Evolutionary conservation across 1,140 invertebrate species (phyloP).

Genomic region (Papilio aristodemus): DNA sequence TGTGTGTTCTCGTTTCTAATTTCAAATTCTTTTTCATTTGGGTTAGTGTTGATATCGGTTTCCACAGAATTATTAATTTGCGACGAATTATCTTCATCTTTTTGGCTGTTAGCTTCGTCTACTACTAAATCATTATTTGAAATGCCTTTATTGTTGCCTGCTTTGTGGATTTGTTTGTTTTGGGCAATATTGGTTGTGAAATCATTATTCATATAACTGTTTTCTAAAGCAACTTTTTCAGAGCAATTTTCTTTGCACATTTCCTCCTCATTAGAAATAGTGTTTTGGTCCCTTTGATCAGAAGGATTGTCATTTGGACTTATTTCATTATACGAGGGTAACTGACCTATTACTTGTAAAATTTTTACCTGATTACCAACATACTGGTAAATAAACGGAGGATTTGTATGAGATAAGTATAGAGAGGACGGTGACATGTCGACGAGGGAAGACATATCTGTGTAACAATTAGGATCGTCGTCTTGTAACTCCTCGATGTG

Average conservation of each 20-base stretch:
- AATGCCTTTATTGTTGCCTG: not conserved
- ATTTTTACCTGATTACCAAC: conserved; percentile 72
- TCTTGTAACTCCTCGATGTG: conserved; percentile 78
- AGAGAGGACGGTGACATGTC: conserved; percentile 57
- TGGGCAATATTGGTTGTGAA: not conserved
- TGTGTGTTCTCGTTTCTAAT: conserved; percentile 36
- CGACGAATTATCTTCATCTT: not conserved
- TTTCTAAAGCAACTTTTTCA: not conserved
- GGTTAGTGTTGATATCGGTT: conserved; percentile 30
- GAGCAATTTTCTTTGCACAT: not conserved
- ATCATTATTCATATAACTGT: conserved; percentile 1
- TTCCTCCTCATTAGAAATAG: conserved; percentile 39
- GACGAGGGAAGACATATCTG: conserved; percentile 70
- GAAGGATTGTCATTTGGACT: conserved; percentile 45
- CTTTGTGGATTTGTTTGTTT: conserved; percentile 32
- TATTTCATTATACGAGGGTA: conserved; percentile 45
- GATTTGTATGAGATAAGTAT: conserved; percentile 68
- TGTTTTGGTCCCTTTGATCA: conserved; percentile 55
- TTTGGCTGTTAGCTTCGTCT: not conserved
- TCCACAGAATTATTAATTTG: conserved; percentile 26
- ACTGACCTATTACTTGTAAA: conserved; percentile 66
- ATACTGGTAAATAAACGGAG: conserved; percentile 76
- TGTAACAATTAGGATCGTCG: conserved; percentile 69
- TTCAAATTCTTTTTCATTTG: conserved; percentile 34
- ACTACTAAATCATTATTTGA: not conserved